These are phyloP conservation scores for Euplagia quadripunctaria DNA, from an alignment of 2,888 invertebrate genomes.

Conservation along the genomic window DNA sequence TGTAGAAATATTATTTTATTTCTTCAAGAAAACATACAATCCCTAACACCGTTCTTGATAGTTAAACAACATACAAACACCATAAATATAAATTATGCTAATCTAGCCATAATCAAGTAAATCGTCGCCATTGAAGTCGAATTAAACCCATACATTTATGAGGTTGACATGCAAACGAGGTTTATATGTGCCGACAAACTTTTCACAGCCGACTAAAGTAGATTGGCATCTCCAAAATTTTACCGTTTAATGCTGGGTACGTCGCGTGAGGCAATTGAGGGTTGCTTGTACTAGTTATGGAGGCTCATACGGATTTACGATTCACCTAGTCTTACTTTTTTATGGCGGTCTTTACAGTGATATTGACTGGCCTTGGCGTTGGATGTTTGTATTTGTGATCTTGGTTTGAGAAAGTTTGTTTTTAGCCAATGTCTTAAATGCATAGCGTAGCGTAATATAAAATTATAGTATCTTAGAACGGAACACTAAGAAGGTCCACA, in stretches of 20 bases:
- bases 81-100: constrained; percentile 13
- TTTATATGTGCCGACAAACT: constrained; percentile 31
- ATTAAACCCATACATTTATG: constrained; percentile 13
- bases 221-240: constrained; percentile 61
- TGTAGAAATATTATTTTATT: background rate
- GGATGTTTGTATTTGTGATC: too few species aligned
- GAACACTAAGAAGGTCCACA: too few species aligned
- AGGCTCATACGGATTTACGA: constrained; percentile 55
- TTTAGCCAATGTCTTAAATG: too few species aligned
- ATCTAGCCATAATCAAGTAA: constrained; percentile 10
- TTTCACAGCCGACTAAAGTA: constrained; percentile 39
- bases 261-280: constrained; percentile 40
- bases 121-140: constrained; percentile 17
- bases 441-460: too few species aligned
- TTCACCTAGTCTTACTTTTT: constrained; percentile 55
- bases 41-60: constrained; percentile 12
- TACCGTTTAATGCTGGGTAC: constrained; percentile 47
- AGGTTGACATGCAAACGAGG: constrained; percentile 34
- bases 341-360: constrained; percentile 46
- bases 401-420: too few species aligned
- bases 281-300: constrained; percentile 49
- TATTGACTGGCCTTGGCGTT: constrained; percentile 36
- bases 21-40: background rate
- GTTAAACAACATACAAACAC: constrained; percentile 8
- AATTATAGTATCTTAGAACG: too few species aligned